Percentiles rank a stretch among this genome's conserved stretches.
These are phyloP conservation scores for Hiodon alosoides DNA, from an alignment of 2,113 vertebrate genomes.

Conservation along the genomic window DNA sequence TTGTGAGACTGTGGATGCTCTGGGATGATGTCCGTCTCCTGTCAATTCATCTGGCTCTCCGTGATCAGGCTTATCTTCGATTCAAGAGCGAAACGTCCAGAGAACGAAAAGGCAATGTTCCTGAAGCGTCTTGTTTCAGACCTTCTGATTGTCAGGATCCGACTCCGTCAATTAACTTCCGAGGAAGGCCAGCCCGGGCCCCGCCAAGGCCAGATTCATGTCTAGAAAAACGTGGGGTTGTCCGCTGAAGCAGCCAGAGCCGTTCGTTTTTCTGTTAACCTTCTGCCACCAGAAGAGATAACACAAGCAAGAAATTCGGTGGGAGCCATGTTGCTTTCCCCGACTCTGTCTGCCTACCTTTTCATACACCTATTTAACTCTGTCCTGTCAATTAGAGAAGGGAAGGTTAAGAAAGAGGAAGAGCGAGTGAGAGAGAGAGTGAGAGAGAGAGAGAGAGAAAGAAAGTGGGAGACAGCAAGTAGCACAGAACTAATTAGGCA, in stretches of 20 bases:
- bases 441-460: slow-evolving; percentile 56
- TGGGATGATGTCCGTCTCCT: too few relatives aligned
- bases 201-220: slow-evolving; percentile 74
- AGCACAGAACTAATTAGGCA: slow-evolving; percentile 99
- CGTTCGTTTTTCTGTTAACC: slow-evolving; percentile 81
- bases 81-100: slow-evolving; percentile 34
- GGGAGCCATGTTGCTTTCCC: slow-evolving; percentile 58
- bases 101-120: slow-evolving; percentile 5
- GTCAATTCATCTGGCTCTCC: slow-evolving; percentile 5
- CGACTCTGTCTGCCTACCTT: slow-evolving; percentile 47
- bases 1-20: too few relatives aligned
- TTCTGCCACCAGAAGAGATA: slow-evolving; percentile 78
- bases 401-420: slow-evolving; percentile 62
- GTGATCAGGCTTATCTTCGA: slow-evolving; percentile 15
- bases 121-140: slow-evolving; percentile 26
- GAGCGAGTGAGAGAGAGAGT: slow-evolving; percentile 56
- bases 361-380: slow-evolving; percentile 85
- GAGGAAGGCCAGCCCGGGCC: slow-evolving; percentile 49
- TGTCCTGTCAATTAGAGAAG: slow-evolving; percentile 97
- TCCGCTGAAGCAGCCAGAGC: slow-evolving; percentile 74
- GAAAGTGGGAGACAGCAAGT: slow-evolving; percentile 89
- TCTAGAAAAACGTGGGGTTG: slow-evolving; percentile 75
- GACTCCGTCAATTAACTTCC: slow-evolving; percentile 61
- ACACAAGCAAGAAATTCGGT: slow-evolving; percentile 78
- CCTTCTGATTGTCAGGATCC: slow-evolving; percentile 61